Base-by-base conservation (phyloP, 2,113 vertebrate species). In the Machaerirhynchus nigripectus region DNA sequence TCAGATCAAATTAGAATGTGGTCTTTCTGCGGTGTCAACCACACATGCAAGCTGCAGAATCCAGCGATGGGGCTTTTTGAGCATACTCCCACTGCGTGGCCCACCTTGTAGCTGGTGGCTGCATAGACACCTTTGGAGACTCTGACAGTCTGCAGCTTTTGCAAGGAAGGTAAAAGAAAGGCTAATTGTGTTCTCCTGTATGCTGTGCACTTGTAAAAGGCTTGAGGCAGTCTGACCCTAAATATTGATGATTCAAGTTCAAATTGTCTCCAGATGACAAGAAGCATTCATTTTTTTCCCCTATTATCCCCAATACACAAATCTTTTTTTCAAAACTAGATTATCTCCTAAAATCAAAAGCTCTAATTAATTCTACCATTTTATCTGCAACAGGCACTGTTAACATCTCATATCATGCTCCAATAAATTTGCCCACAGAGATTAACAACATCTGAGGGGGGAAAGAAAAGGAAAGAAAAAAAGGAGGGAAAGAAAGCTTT, bases 341-440 rank as follows among this genome's bases (percentile, higher is more conserved):
- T 93, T 86, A 85, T 83, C 74, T 94, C 19, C 59, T 93, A 59
- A 93, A 97, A 96, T 95, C 75, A 88, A 80, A 95, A 96, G 22
- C 63, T 77, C 87, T 97, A 96, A 93, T 96, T 96, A 96, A 94
- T 96, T 95, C 85, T 95, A 91, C 67, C 18, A 50, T 95, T 97
- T 96, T 83, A 37, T 95, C 82, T 95, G 63, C 67, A 97, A 88
- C 63, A 80, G 93, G 63, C 59, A 0, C 63, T 55, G 78, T 88
- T 96, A 96, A 96, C 82, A 88, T 96, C 93, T 97, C 75, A 63
- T 96, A 95, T 96, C 94, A 96, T 90, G 91, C 95, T 95, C 95
- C 89, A 97, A 79, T 96, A 95, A 96, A 91, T 91, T 95, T 96
- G 93, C 77, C 94, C 82, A 95, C 75, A 90, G 94, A 96, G 92